phyloP scores from a whole-genome alignment of 2,113 vertebrate genomes.

The Orycteropus afer region DNA sequence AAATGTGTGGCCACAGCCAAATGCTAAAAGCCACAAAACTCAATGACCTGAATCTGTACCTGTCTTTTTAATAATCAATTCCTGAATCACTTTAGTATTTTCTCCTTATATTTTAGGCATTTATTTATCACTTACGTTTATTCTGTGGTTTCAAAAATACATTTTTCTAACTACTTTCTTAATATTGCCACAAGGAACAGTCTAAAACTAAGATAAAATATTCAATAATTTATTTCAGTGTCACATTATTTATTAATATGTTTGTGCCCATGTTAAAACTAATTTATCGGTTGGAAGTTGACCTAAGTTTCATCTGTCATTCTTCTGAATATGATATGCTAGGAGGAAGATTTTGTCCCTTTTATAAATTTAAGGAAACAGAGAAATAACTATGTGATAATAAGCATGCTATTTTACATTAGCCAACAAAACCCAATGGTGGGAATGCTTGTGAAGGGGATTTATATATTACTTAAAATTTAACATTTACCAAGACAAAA shows the following conservation, averaged over 20 bases:
- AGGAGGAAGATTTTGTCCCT: background rate
- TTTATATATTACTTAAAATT: background rate
- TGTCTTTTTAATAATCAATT: background rate
- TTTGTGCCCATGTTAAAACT: conserved; percentile 6
- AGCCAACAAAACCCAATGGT: background rate
- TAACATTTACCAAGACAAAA: background rate
- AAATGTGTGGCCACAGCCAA: background rate
- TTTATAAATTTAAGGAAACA: conserved; percentile 9
- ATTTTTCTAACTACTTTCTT: background rate
- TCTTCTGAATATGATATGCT: background rate
- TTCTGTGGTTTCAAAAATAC: background rate
- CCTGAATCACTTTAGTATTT: background rate
- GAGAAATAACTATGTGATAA: background rate
- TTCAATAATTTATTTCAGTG: conserved; percentile 3
- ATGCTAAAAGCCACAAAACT: background rate
- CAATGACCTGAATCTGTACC: background rate
- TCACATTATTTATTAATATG: background rate
- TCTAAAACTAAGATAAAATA: background rate
- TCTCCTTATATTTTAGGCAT: background rate
- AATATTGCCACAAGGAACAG: background rate
- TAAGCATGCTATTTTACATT: background rate
- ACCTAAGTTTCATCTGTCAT: background rate
- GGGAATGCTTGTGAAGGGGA: background rate
- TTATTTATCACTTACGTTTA: background rate
- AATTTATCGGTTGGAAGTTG: conserved; percentile 5